Base-by-base conservation (phyloP, 2,888 invertebrate genomes). In the Eupithecia vulgata region DNA sequence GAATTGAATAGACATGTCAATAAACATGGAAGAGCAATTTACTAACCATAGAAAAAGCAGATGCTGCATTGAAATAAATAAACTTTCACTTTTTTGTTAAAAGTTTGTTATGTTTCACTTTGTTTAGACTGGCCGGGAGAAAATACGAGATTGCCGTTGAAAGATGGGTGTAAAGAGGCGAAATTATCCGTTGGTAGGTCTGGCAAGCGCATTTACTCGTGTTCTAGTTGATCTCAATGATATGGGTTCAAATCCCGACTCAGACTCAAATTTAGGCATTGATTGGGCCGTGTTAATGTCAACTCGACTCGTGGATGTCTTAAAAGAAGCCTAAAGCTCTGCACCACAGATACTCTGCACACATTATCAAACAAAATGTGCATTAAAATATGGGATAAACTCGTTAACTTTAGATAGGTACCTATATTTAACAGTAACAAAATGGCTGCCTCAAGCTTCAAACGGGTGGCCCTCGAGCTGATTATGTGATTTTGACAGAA, bases 81-180 rank as follows among this genome's bases (percentile, higher is more conserved):
- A 72, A 73, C 71, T 62, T 61, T 67, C 13, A 30, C 30, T 59
- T 61, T 70, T 67, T 52, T 68, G 67, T 64, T 42, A 12, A 48
- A 57, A 70, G 71, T 74, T 68, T 68, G 40, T 57, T 40, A 69
- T 61, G 75, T 76, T 76, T 74, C 64, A 68, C 66, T 70, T 42
- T 81, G 79, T 79, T 80, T 80, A 80, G 68, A 80, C 73, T 69
- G 57, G 25, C 13, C 57, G 30, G 66, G 69, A 72, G 78, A 80
- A 79, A 74, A 82, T 81, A 72, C 74, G 80, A 66, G 72, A 45
- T 65, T 57, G 12, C 66, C 76, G 79, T 34, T 81, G 81, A 82
- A 76, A 81, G 79, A 79, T 73, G 52, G 48, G 4, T 52, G n/a
- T 52, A 52, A 52, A n/a, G 48, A 21, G 21, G 35, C 64, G 42